These are phyloP conservation scores for Proisotoma minuta DNA, from an alignment of 2,888 invertebrate species.

Conservation along the genomic window DNA sequence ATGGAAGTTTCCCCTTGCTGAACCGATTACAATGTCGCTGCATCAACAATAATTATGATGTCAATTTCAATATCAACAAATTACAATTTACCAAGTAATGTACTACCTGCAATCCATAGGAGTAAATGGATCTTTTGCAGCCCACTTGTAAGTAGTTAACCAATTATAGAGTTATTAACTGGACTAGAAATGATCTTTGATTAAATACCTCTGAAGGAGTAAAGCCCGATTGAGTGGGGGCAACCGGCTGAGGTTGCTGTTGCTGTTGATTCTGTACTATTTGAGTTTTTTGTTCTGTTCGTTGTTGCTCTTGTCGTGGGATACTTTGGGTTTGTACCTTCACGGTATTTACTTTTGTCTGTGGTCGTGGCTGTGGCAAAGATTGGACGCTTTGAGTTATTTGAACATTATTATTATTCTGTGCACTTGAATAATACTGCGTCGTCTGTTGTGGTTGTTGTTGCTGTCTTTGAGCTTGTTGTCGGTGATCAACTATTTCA, in stretches of 20 bases:
- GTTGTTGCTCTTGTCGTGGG: not conserved
- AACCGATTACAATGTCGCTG: constrained; percentile 87
- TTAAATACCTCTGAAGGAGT: constrained; percentile 7
- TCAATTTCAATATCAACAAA: no score
- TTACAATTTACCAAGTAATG: no score
- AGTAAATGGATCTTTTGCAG: constrained; percentile 58
- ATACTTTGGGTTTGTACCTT: not conserved
- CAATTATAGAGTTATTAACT: not conserved
- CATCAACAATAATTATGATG: no score
- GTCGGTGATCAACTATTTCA: constrained; percentile 1
- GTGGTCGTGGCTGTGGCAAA: not conserved
- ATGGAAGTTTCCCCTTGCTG: constrained; percentile 73
- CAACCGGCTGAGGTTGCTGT: not conserved
- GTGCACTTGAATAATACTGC: no score
- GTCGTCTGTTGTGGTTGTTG: not conserved
- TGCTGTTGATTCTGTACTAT: not conserved
- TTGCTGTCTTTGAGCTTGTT: not conserved
- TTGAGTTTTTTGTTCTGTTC: not conserved
- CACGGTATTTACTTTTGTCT: not conserved
- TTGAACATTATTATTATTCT: no score
- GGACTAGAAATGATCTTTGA: no score
- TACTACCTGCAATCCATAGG: constrained; percentile 97
- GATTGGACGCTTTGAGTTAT: not conserved
- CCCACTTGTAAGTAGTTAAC: constrained; percentile 20
- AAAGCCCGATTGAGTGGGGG: not conserved